These are phyloP conservation scores for Boleophthalmus pectinirostris DNA, from an alignment of 2,113 vertebrate genomes.

Conservation along the genomic window DNA sequence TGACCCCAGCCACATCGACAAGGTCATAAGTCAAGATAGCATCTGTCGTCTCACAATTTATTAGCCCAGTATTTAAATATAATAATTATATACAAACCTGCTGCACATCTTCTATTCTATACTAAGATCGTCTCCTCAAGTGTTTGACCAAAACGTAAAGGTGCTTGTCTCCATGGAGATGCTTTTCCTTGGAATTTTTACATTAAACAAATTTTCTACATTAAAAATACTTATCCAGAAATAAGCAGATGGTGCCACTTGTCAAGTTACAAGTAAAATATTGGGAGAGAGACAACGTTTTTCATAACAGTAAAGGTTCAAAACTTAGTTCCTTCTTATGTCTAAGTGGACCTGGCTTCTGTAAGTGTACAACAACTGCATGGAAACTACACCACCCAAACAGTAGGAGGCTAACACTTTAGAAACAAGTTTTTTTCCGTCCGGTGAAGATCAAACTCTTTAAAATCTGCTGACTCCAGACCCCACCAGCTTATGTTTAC, in stretches of 20 bases:
- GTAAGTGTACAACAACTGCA: neutral
- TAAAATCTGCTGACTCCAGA: constrained; percentile 24
- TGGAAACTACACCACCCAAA: neutral
- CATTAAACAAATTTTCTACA: too few species aligned
- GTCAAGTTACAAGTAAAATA: too few species aligned
- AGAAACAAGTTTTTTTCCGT: constrained; percentile 1
- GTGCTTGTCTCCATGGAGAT: too few species aligned
- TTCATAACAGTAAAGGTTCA: too few species aligned
- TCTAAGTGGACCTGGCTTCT: neutral
- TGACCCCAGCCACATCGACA: constrained; percentile 33
- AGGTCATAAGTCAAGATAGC: constrained; percentile 30
- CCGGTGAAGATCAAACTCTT: neutral
- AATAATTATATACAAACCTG: constrained; percentile 15
- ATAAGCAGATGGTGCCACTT: too few species aligned
- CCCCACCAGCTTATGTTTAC: constrained; percentile 59
- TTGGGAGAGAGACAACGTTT: too few species aligned
- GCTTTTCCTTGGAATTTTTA: too few species aligned
- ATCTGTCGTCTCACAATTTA: neutral
- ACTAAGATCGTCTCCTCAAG: neutral
- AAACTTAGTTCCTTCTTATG: too few species aligned
- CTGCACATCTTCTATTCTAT: constrained; percentile 10
- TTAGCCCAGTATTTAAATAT: neutral
- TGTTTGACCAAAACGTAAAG: neutral
- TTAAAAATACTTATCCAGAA: too few species aligned
- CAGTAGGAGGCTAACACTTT: neutral